These are phyloP conservation scores for Bubo blakistoni DNA, from an alignment of 2,113 vertebrate species.

Conservation along the genomic window DNA sequence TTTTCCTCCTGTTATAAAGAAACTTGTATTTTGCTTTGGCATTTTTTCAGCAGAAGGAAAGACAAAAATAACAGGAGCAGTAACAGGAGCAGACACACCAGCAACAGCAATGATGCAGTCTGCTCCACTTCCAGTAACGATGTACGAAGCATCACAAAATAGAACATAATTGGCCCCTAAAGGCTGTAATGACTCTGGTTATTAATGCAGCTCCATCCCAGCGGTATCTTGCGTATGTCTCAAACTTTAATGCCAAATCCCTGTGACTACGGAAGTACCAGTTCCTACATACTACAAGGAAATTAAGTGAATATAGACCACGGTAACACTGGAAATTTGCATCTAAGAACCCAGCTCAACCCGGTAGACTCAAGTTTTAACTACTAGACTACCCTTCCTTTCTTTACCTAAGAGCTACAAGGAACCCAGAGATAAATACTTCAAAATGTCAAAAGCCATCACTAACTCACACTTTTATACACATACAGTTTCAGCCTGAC, in stretches of 20 bases:
- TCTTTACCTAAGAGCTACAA: not conserved
- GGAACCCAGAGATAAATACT: not conserved
- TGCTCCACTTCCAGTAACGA: not conserved
- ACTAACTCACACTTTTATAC: not conserved
- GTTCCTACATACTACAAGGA: not conserved
- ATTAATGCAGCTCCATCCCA: not conserved
- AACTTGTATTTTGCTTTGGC: not conserved
- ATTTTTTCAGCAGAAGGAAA: not conserved
- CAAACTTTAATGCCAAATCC: not conserved
- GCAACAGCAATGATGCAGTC: not conserved
- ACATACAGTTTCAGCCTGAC: not conserved
- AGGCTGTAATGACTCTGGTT: not conserved
- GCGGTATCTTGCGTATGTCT: not conserved
- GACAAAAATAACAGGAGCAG: not conserved
- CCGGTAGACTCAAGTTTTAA: not conserved
- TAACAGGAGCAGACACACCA: not conserved
- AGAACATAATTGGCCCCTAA: not conserved
- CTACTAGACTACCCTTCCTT: not conserved
- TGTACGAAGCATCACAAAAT: not conserved
- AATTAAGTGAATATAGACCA: not conserved
- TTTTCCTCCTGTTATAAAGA: not conserved
- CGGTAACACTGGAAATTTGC: not conserved
- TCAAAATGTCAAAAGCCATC: not conserved
- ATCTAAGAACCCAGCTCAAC: not conserved
- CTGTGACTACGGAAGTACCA: not conserved